A percentile compares a stretch with the other conserved stretches of the same genome.
These are phyloP conservation scores for Hanleya hanleyi DNA, from an alignment of 2,888 invertebrate species.

Conservation along the genomic window DNA sequence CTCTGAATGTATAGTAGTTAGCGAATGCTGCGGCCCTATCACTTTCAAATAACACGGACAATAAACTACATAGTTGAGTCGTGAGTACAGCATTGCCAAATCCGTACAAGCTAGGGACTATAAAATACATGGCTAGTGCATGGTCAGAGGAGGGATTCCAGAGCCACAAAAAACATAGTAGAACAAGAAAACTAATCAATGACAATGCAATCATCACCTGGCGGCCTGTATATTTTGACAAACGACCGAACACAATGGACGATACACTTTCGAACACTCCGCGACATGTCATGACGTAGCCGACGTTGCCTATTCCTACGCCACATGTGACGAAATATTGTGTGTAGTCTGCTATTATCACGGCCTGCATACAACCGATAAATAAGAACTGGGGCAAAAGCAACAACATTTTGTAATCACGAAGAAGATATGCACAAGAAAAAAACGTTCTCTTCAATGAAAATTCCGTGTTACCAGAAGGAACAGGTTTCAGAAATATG, in stretches of 20 bases:
- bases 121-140: not conserved
- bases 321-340: not conserved
- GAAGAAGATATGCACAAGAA: not conserved
- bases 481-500: not conserved
- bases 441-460: not conserved
- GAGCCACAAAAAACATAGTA: not conserved
- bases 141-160: not conserved
- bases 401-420: not conserved
- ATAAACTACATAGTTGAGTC: not conserved
- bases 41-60: not conserved
- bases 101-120: not conserved
- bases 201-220: not conserved
- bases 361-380: not conserved
- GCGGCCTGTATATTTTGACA: not conserved
- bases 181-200: not conserved
- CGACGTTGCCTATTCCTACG: not conserved
- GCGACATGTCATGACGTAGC: not conserved
- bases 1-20: no score
- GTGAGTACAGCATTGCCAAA: no score
- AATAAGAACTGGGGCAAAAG: not conserved
- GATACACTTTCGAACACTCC: not conserved
- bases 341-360: not conserved
- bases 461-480: not conserved
- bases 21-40: not conserved
- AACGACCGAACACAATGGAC: not conserved